Conservation (phyloP, 2,888 invertebrate species). For the Liposcelis brunnea region DNA sequence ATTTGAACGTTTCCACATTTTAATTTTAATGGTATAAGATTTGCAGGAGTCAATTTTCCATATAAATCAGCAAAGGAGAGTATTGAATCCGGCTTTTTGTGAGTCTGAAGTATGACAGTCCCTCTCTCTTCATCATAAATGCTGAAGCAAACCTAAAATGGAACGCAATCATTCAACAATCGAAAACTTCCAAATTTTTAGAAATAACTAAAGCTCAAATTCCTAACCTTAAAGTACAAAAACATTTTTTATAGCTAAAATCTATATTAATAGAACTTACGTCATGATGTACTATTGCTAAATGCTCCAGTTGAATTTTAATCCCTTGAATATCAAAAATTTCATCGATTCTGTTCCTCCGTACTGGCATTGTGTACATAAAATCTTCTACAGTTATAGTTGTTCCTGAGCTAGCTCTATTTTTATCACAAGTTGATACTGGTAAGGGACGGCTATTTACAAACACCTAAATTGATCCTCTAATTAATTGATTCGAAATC, state of each 20-base stretch:
- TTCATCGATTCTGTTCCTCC: conserved; percentile 34
- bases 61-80: conserved; percentile 27
- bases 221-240: not conserved
- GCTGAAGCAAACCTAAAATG: conserved; percentile 37
- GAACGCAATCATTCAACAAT: no score
- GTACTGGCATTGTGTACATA: conserved; percentile 41
- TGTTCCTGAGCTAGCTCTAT: conserved; percentile 36
- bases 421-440: not conserved
- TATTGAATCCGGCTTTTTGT: conserved; percentile 14
- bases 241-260: no score
- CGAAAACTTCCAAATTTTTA: conserved; percentile 1
- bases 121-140: conserved; percentile 45
- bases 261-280: no score
- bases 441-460: not conserved
- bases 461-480: no score
- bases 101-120: conserved; percentile 38
- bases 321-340: conserved; percentile 40
- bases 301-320: conserved; percentile 35
- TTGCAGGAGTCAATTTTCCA: conserved; percentile 26
- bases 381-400: conserved; percentile 52
- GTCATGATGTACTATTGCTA: conserved; percentile 45
- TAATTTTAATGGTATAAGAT: conserved; percentile 19
- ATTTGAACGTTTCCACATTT: conserved; percentile 23
- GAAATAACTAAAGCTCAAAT: not conserved
- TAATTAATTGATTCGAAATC: no score